Evolutionary conservation across 2,888 invertebrate species (phyloP).

Genomic region (Parelbella ahira): DNA sequence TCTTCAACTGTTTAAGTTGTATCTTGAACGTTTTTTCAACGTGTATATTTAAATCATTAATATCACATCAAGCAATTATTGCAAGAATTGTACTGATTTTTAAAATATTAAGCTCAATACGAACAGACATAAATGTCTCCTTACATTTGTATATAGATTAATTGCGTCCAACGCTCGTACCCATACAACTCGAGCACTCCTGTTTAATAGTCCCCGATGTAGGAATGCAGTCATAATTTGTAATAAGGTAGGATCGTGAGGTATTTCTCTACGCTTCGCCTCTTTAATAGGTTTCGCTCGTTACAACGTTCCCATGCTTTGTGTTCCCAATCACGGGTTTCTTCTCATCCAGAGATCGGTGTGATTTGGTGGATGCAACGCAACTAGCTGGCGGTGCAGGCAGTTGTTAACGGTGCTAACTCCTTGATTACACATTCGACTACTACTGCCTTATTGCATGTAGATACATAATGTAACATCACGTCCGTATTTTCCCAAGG

Average conservation of each 20-base stretch:
- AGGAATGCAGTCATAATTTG: constrained; percentile 79
- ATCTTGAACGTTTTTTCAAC: no score
- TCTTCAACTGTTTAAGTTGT: no score
- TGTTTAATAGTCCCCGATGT: constrained; percentile 56
- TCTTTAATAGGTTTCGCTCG: constrained; percentile 69
- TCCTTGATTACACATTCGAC: not conserved
- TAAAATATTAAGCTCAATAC: no score
- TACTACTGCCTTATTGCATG: not conserved
- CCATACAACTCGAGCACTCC: constrained; percentile 28
- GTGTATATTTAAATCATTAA: no score
- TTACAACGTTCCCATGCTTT: constrained; percentile 69
- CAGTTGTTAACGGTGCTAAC: constrained; percentile 4
- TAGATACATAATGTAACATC: constrained; percentile 7
- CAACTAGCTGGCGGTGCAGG: constrained; percentile 31
- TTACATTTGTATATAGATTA: constrained; percentile 26
- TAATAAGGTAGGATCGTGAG: constrained; percentile 69
- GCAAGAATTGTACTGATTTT: no score
- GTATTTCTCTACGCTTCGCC: constrained; percentile 65
- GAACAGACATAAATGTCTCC: constrained; percentile 18
- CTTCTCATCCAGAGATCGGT: constrained; percentile 45
- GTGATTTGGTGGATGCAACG: constrained; percentile 50
- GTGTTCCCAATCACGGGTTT: constrained; percentile 28
- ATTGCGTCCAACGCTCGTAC: constrained; percentile 26
- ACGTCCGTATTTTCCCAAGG: no score
- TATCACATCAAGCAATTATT: no score